phyloP scores from a whole-genome alignment of 2,888 invertebrate species.

The Liopterus haemorrhoidalis region DNA sequence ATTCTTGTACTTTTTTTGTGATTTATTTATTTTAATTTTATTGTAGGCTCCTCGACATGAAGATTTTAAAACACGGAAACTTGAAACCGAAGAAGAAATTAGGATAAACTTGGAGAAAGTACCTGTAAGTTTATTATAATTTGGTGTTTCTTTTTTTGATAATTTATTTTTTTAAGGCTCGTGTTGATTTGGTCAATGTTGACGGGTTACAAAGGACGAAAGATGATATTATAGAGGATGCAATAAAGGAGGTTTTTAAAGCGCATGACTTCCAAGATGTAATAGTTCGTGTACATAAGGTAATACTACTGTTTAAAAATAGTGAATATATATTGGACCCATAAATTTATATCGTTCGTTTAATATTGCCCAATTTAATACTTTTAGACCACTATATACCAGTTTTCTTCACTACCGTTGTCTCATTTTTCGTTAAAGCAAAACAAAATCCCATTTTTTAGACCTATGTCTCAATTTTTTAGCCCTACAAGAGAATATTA shows the following conservation, averaged over 20 bases:
- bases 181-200: slow-evolving; percentile 79
- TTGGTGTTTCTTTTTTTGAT: neutral
- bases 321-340: slow-evolving; percentile 7
- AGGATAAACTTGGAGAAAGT: slow-evolving; percentile 52
- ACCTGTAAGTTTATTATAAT: slow-evolving; percentile 42
- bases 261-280: slow-evolving; percentile 84
- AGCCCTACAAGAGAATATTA: too few species aligned
- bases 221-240: slow-evolving; percentile 76
- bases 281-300: slow-evolving; percentile 61
- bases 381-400: too few species aligned
- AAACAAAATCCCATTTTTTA: too few species aligned
- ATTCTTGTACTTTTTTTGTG: too few species aligned
- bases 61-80: slow-evolving; percentile 29
- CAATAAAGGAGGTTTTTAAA: slow-evolving; percentile 75
- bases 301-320: slow-evolving; percentile 34
- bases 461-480: too few species aligned
- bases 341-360: neutral
- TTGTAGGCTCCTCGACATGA: too few species aligned
- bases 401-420: too few species aligned
- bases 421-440: too few species aligned
- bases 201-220: slow-evolving; percentile 82
- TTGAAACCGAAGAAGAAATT: slow-evolving; percentile 37
- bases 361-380: slow-evolving; percentile 1
- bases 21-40: too few species aligned
- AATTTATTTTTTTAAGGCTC: slow-evolving; percentile 52